phyloP scores from a whole-genome alignment of 2,888 invertebrate genomes.

The Sphecodes monilicornis region DNA sequence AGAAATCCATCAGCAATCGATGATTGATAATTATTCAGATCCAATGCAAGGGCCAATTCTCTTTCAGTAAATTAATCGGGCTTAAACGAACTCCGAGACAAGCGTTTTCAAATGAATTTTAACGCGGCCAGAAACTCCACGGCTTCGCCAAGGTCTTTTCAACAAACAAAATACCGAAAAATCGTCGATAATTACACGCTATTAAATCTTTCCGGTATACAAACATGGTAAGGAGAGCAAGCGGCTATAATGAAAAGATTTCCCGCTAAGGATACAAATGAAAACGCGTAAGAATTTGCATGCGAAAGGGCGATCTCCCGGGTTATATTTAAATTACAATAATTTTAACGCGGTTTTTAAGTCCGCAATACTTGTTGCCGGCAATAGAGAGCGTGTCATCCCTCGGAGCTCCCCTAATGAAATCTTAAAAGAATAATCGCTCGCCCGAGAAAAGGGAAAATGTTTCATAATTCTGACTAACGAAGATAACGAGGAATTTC shows the following conservation, averaged over 20 bases:
- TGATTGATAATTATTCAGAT: not conserved
- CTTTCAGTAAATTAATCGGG: not conserved
- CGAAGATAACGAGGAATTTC: not conserved
- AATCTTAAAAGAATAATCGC: not conserved
- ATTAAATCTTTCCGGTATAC: slow-evolving; percentile 29
- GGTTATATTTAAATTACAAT: slow-evolving; percentile 48
- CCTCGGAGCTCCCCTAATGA: not conserved
- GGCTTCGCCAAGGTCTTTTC: not conserved
- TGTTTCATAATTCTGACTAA: not conserved
- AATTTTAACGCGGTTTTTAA: slow-evolving; percentile 23
- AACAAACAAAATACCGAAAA: slow-evolving; percentile 25
- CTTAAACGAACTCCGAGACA: not conserved
- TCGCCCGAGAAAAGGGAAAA: not conserved
- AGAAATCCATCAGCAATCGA: not conserved
- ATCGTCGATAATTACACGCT: slow-evolving; percentile 44
- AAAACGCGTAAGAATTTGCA: slow-evolving; percentile 40
- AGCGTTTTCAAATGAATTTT: slow-evolving; percentile 33
- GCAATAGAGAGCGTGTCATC: not conserved
- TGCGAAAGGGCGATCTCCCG: not conserved
- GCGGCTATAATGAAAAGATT: slow-evolving; percentile 23
- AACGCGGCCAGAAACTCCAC: not conserved
- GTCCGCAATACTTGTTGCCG: not conserved
- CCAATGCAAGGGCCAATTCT: not conserved
- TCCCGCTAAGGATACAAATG: slow-evolving; percentile 35
- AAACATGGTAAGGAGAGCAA: not conserved